Evolutionary conservation across 2,888 invertebrate genomes (phyloP), one percentile per base, ranked within the genome.

Genomic region (Patella ulyssiponensis): DNA sequence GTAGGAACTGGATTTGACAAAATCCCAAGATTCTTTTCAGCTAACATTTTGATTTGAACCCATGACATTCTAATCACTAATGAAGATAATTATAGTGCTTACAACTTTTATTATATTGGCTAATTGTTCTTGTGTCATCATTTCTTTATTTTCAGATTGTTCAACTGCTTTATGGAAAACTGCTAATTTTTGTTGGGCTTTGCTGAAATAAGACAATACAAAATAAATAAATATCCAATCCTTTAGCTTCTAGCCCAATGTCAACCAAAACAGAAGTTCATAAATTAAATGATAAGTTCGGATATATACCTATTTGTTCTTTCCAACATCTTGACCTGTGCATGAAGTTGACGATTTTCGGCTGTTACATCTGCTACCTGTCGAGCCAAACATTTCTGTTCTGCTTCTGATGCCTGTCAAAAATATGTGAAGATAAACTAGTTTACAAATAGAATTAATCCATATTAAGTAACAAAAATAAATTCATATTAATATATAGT

Each of bases 61-160:
- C 33, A 33, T 33, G 33, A 33, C 33, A 33, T 33, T 33, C 33
- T 33, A 58, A 5, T n/a, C 64, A 58, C 7, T 20, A 20, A n/a
- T 9, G 44, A 64, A 73, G n/a, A 20, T 23, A 51, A 9, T 20
- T 20, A 14, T 54, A 33, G 17, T 51, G 83, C 86, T 70, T 78
- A 88, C 90, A 85, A 89, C 83, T 86, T 86, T 88, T 64, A 91
- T 88, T 44, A 91, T 82, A 74, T 83, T 87, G 33, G 86, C 85
- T 71, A 91, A 85, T 52, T 90, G 88, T 23, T 88, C 86, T 74
- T 89, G 88, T 11, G 88, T 86, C 1, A 86, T 81, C 78, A 86
- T 80, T 74, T 90, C 91, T 77, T 90, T 90, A 71, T 82, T 81
- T 74, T 90, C 90, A 5, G 90, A 87, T 20, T 87, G 84, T 76